These are phyloP conservation scores for Casuarius casuarius DNA, from an alignment of 2,113 vertebrate genomes.

Conservation along the genomic window DNA sequence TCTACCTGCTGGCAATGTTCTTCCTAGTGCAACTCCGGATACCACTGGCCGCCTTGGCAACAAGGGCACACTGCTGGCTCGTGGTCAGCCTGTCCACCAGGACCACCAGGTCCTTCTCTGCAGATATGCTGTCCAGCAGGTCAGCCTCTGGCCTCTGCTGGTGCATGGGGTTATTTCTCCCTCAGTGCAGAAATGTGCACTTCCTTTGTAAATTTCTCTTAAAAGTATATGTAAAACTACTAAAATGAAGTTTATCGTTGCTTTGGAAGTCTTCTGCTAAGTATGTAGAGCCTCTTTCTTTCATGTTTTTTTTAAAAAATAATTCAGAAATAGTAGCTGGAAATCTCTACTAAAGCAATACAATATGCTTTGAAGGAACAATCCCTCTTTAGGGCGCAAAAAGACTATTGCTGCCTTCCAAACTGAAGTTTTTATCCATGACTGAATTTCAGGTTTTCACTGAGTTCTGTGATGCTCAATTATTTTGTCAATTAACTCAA, in stretches of 20 bases:
- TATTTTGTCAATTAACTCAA: conserved; percentile 20
- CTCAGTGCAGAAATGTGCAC: too few relatives aligned
- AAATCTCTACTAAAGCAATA: background rate
- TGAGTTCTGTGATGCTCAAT: background rate
- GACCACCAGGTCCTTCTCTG: too few relatives aligned
- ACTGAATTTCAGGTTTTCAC: background rate
- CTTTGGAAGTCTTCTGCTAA: background rate
- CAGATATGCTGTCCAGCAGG: too few relatives aligned
- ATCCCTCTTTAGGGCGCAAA: background rate
- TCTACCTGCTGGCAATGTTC: background rate
- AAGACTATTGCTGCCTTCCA: background rate
- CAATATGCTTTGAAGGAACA: background rate
- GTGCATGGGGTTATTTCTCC: too few relatives aligned
- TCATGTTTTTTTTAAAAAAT: background rate
- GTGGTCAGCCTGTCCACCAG: background rate
- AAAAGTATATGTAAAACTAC: background rate
- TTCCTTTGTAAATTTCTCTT: background rate
- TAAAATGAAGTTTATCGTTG: background rate
- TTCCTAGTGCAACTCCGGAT: background rate
- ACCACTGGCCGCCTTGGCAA: too few relatives aligned
- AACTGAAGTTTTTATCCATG: background rate
- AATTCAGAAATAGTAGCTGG: background rate
- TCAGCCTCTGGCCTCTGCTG: too few relatives aligned
- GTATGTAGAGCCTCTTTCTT: background rate
- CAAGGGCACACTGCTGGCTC: background rate